phyloP scores from a whole-genome alignment of 2,888 invertebrate genomes.

The Dastarcus helophoroides region DNA sequence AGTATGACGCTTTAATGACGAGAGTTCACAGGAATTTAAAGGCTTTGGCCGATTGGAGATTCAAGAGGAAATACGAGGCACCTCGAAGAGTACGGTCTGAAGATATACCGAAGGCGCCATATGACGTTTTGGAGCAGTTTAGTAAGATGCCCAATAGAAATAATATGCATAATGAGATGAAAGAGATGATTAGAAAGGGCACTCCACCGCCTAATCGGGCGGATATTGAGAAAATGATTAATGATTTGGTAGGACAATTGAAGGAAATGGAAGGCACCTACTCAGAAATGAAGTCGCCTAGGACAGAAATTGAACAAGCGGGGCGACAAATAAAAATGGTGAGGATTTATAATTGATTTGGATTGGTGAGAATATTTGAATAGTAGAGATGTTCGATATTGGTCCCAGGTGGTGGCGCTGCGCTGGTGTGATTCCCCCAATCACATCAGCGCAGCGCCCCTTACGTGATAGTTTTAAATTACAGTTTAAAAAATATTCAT shows the following conservation, averaged over 20 bases:
- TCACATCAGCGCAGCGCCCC: no score
- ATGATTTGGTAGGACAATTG: slow-evolving; percentile 33
- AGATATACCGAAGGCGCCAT: slow-evolving; percentile 31
- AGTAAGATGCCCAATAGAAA: slow-evolving; percentile 40
- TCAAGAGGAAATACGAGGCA: slow-evolving; percentile 14
- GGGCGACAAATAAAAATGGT: slow-evolving; percentile 50
- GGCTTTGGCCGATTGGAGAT: slow-evolving; percentile 44
- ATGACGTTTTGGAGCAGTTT: slow-evolving; percentile 46
- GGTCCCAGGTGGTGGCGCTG: no score
- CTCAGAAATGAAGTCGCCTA: slow-evolving; percentile 36
- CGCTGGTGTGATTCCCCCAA: no score
- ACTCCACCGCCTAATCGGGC: slow-evolving; percentile 35
- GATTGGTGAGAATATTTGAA: no score
- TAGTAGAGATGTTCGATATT: no score
- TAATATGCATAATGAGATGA: slow-evolving; percentile 25
- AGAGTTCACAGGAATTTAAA: slow-evolving; percentile 34
- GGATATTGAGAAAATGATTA: slow-evolving; percentile 33
- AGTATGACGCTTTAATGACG: neutral
- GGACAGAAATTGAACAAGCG: slow-evolving; percentile 43
- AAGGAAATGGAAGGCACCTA: slow-evolving; percentile 25
- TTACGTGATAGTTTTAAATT: no score
- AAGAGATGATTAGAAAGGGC: slow-evolving; percentile 18
- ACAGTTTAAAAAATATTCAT: no score
- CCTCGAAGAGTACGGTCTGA: slow-evolving; percentile 8
- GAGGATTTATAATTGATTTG: no score